Base-by-base conservation (phyloP, 2,113 vertebrate species). In the Aplodontia rufa region DNA sequence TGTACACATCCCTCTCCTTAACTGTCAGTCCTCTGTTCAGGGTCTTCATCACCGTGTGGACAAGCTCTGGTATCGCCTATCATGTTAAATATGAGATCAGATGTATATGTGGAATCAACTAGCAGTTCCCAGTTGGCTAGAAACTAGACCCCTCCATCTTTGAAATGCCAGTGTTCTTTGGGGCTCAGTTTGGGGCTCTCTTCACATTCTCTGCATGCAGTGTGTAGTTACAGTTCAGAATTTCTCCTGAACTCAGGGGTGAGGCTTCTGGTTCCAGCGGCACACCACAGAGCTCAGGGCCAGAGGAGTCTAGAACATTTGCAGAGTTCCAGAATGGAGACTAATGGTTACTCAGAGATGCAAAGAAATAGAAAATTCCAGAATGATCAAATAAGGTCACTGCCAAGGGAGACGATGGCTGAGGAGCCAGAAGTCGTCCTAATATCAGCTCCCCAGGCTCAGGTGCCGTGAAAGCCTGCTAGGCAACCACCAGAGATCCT, bases 281-380 rank as follows among this genome's bases (percentile, higher is more conserved):
- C n/a, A n/a, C n/a, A n/a, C n/a, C n/a, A n/a, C n/a, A n/a, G n/a
- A n/a, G n/a, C n/a, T n/a, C n/a, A n/a, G n/a, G n/a, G n/a, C n/a
- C n/a, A n/a, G n/a, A 87, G 90, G 64, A 49, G 69, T 78, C 86
- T 86, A 74, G 49, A 28, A 53, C 4, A 6, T 72, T 60, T 69
- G 53, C 42, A 51, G 47, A 79, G 45, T 87, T 91, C 60, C 58
- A 64, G 71, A 74, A 93, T 93, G 93, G 75, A 93, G 79, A 75
- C 32, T 49, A 71, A 84, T 81, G n/a, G 62, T 28, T 68, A 68
- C 69, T 24, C 66, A 83, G 90, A 90, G 49, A 83, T 6, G 6
- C 68, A 83, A 74, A 75, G 79, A 62, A 87, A 90, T 53, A 35
- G 74, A 83, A 74, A 86, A 69, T 24, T 45, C 42, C 80, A 74